Percentiles rank a stretch among this genome's conserved stretches.
phyloP scores from a whole-genome alignment of 2,888 invertebrate genomes.

The Digitonthophagus gazella region DNA sequence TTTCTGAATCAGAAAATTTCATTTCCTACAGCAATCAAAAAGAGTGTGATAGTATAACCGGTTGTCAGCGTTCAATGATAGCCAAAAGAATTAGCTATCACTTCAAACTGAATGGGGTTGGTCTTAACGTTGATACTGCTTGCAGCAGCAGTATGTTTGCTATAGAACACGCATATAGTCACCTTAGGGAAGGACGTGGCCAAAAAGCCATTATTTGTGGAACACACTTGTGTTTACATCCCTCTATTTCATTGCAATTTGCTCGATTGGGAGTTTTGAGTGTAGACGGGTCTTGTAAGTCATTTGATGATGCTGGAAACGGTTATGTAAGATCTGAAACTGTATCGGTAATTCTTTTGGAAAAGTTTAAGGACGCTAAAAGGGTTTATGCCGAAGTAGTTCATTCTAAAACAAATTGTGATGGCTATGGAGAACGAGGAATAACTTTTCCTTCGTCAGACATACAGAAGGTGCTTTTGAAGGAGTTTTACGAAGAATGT shows the following conservation, averaged over 20 bases:
- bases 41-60: too few species aligned
- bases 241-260: conserved; percentile 85
- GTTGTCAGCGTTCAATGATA: conserved; percentile 85
- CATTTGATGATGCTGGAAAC: conserved; percentile 81
- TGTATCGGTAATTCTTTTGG: conserved; percentile 67
- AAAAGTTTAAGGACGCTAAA: conserved; percentile 58
- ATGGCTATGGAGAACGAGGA: too few species aligned
- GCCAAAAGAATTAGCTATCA: too few species aligned
- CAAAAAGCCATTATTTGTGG: too few species aligned
- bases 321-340: too few species aligned
- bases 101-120: conserved; percentile 85
- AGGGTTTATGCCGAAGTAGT: conserved; percentile 55
- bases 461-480: conserved; percentile 64
- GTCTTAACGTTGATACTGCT: conserved; percentile 86
- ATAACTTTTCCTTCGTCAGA: conserved; percentile 50
- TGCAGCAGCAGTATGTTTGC: conserved; percentile 93
- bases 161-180: conserved; percentile 75
- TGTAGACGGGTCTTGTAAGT: conserved; percentile 81
- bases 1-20: conserved; percentile 74
- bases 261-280: too few species aligned
- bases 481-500: too few species aligned
- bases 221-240: conserved; percentile 79
- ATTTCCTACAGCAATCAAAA: too few species aligned
- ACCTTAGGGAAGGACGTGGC: conserved; percentile 76
- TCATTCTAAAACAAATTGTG: too few species aligned